Conservation (phyloP, 2,797 vertebrate genomes). For the Halcyon smyrnensis region DNA sequence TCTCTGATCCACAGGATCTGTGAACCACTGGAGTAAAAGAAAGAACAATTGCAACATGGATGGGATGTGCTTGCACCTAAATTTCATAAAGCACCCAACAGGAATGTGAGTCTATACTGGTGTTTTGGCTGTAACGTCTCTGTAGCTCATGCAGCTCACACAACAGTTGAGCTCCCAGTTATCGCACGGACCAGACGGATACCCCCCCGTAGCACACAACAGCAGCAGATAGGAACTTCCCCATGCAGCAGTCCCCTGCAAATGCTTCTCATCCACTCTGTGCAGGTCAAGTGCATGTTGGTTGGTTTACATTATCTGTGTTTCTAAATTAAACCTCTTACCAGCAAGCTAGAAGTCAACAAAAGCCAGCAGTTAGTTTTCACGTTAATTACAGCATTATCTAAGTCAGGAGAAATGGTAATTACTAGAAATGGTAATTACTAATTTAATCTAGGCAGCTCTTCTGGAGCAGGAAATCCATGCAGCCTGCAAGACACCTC, state of each 20-base stretch:
- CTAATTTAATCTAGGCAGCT: conserved; percentile 47
- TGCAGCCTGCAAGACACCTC: conserved; percentile 11
- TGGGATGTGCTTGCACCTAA: neutral
- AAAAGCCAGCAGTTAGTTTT: conserved; percentile 55
- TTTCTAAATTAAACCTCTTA: conserved; percentile 42
- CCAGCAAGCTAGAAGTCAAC: conserved; percentile 19
- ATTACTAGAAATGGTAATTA: conserved; percentile 62
- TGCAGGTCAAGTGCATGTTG: neutral
- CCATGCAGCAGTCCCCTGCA: neutral
- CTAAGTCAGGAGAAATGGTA: conserved; percentile 49
- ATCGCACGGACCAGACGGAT: accelerated
- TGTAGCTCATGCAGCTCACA: neutral
- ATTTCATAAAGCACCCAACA: neutral
- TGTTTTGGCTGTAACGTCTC: neutral
- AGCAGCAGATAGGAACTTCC: neutral
- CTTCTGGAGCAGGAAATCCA: conserved; percentile 15
- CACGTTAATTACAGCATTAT: conserved; percentile 50
- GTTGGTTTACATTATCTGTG: neutral
- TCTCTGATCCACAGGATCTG: neutral
- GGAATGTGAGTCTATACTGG: neutral
- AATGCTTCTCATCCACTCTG: neutral
- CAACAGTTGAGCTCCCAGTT: neutral
- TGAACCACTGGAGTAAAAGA: neutral
- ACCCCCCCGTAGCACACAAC: neutral
- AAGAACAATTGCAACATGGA: neutral